Evolutionary conservation across 2,888 invertebrate genomes (phyloP).

Genomic region (Tricholauxania praeusta): DNA sequence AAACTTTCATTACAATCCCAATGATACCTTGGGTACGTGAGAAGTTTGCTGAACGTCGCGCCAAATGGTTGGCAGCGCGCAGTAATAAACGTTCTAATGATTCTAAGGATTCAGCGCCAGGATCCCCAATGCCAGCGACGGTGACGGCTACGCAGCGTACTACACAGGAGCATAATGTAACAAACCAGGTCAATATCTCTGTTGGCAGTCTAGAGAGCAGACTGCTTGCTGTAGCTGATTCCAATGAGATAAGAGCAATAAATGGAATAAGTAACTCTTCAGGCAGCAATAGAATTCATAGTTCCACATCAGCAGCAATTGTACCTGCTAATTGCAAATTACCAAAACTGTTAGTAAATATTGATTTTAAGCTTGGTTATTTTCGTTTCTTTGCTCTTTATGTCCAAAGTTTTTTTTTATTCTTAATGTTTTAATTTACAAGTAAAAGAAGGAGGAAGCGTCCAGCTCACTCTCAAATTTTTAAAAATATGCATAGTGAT

Average conservation of each 20-base stretch:
- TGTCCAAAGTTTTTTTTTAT: too few species aligned
- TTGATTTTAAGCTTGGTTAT: conserved; percentile 9
- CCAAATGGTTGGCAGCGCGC: conserved; percentile 63
- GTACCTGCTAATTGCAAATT: background rate
- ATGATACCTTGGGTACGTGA: conserved; percentile 69
- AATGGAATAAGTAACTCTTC: background rate
- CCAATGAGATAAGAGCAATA: too few species aligned
- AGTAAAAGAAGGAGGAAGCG: too few species aligned
- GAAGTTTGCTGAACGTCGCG: conserved; percentile 67
- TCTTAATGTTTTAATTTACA: too few species aligned
- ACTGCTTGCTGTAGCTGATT: too few species aligned
- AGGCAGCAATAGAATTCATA: background rate
- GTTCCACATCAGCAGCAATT: background rate
- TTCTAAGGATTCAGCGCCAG: background rate
- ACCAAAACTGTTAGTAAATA: conserved; percentile 22
- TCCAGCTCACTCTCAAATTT: too few species aligned
- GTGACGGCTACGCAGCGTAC: too few species aligned
- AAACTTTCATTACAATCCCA: conserved; percentile 7
- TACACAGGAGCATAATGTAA: too few species aligned
- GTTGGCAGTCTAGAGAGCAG: too few species aligned
- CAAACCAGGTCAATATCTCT: too few species aligned
- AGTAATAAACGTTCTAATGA: conserved; percentile 50
- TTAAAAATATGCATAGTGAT: too few species aligned
- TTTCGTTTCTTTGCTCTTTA: too few species aligned
- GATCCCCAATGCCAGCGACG: conserved; percentile 4